These are phyloP conservation scores for Lophius americanus DNA, from an alignment of 2,797 vertebrate species.

Conservation along the genomic window DNA sequence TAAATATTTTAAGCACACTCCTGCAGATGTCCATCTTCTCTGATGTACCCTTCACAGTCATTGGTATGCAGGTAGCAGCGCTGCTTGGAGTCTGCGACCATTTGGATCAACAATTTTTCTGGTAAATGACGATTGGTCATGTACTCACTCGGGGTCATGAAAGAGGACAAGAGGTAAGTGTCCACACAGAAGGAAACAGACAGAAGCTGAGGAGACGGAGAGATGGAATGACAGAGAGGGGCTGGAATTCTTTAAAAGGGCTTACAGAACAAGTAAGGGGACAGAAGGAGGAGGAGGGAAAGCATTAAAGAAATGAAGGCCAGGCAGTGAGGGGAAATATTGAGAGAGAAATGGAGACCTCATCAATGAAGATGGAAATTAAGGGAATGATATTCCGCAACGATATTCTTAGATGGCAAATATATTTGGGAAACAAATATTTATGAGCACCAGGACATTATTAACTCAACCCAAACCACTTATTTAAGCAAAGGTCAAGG, in stretches of 20 bases:
- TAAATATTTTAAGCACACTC: constrained; percentile 26
- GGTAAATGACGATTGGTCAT: constrained; percentile 68
- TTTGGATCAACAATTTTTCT: constrained; percentile 67
- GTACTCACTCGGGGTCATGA: constrained; percentile 38
- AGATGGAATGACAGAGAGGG: constrained; percentile 13
- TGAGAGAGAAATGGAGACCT: constrained; percentile 12
- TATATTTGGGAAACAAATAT: no score
- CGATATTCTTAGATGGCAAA: no score
- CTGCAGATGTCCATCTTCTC: constrained; percentile 50
- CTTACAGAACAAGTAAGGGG: not conserved
- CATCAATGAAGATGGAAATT: not conserved
- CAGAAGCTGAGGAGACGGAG: constrained; percentile 20
- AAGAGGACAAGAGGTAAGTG: constrained; percentile 6
- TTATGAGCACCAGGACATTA: no score
- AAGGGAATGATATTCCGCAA: no score
- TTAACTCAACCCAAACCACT: no score
- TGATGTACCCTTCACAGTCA: constrained; percentile 14
- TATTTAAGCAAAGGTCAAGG: no score
- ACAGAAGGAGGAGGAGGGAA: not conserved
- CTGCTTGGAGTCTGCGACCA: constrained; percentile 43
- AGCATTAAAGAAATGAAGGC: not conserved
- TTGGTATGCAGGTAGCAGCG: constrained; percentile 32
- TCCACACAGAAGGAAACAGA: constrained; percentile 16
- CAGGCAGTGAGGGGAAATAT: constrained; percentile 3
- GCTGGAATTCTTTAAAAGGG: constrained; percentile 6